These are phyloP conservation scores for Erpetoichthys calabaricus DNA, from an alignment of 2,797 vertebrate species.

Conservation along the genomic window DNA sequence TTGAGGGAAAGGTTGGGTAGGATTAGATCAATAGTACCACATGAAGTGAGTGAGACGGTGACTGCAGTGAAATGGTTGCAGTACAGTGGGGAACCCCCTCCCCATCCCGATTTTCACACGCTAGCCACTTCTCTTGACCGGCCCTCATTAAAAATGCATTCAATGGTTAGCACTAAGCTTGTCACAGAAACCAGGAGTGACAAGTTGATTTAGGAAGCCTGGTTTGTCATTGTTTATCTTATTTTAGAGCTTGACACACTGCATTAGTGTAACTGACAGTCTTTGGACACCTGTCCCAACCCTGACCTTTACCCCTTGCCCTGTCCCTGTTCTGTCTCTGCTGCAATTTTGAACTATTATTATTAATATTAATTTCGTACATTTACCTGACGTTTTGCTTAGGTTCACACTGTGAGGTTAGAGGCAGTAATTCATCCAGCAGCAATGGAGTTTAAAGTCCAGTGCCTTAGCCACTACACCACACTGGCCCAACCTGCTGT, in stretches of 20 bases:
- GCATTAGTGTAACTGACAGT: conserved; percentile 61
- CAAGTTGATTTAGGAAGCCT: conserved; percentile 70
- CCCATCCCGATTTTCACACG: background rate
- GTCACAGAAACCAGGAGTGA: conserved; percentile 66
- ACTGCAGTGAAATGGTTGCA: no score
- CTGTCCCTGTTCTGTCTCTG: conserved; percentile 13
- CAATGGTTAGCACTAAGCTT: conserved; percentile 28
- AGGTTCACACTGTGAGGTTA: no score
- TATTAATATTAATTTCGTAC: no score
- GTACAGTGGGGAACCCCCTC: background rate
- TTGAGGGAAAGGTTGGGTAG: no score
- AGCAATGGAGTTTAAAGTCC: no score
- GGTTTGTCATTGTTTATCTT: conserved; percentile 63
- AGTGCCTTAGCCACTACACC: no score
- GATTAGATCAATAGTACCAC: no score
- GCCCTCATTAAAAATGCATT: conserved; percentile 55
- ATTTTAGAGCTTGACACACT: conserved; percentile 63
- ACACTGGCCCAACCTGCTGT: no score
- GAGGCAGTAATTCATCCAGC: no score
- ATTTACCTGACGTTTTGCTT: no score
- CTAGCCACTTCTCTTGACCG: conserved; percentile 20
- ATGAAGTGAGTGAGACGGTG: no score
- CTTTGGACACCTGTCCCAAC: conserved; percentile 32
- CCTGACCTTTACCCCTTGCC: conserved; percentile 38
- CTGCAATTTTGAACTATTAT: background rate